Evolutionary conservation across 2,113 vertebrate genomes (phyloP), one percentile per base, ranked within the genome.

Genomic region (Varanus salvator): DNA sequence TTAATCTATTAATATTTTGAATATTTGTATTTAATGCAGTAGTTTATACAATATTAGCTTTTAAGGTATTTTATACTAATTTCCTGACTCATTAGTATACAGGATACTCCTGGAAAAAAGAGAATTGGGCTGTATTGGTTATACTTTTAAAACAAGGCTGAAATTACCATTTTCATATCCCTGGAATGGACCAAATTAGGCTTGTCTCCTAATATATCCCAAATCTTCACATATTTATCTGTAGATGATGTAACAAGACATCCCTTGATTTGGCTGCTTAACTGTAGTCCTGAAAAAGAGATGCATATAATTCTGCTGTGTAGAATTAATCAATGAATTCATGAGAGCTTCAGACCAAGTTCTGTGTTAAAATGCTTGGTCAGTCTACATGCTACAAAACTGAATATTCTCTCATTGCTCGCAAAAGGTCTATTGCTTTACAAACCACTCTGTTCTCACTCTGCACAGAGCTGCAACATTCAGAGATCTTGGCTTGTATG

Each of bases 81-180:
- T 48, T 71, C 68, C 68, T 5, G 17, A 21, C 50, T 72, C 7
- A 23, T 23, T 69, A 9, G 19, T 57, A 57, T 57, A 34, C 3
- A 54, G 29, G 31, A 72, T 19, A n/a, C 5, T 8, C 44, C 27
- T 71, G 8, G 27, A 78, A 25, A 44, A 85, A 57, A 44, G 3
- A 44, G 38, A 44, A 44, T 44, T 44, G 38, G 3, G 21, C 54
- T 60, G 0, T 23, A 25, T 75, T 77, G 54, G 8, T 66, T 64
- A 48, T 8, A 25, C 6, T 64, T 78, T 89, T 64, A 0, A 1
- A 38, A 29, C 52, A 38, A 34, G 4, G 34, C 2, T 44, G 7
- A 54, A 85, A 92, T 90, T 96, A 99, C 99, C 99, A 99, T 99
- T 95, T 99, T 99, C 99, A 99, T 99, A 91, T 99, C 98, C 84